Evolutionary conservation across 2,113 vertebrate species (phyloP).

Genomic region (Atrichornis clamosus): DNA sequence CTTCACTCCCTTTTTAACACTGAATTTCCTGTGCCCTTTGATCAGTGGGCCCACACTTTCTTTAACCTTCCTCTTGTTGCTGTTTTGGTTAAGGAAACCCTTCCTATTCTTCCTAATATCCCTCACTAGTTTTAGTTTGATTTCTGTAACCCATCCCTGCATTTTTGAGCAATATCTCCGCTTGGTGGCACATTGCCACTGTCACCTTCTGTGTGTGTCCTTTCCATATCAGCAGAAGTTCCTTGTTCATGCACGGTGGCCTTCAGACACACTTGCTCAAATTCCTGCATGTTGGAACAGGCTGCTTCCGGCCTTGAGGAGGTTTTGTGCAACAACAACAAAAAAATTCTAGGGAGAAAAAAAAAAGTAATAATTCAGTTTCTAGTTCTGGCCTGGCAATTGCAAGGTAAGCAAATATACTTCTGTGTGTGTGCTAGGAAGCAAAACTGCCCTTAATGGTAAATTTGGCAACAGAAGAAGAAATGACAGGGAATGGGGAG

Average conservation of each 20-base stretch:
- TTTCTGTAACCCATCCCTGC: background rate
- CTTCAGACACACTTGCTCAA: background rate
- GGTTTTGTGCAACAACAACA: background rate
- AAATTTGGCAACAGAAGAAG: background rate
- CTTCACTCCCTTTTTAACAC: background rate
- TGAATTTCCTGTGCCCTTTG: background rate
- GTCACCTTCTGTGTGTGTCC: background rate
- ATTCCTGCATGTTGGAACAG: background rate
- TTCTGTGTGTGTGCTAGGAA: background rate
- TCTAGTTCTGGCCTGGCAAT: background rate
- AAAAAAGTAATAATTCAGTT: background rate
- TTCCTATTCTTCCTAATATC: background rate
- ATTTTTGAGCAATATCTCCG: background rate
- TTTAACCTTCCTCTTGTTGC: background rate
- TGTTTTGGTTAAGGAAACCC: background rate
- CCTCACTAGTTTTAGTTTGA: background rate
- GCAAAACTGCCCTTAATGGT: background rate
- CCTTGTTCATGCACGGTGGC: background rate
- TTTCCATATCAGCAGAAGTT: background rate
- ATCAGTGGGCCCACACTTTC: background rate
- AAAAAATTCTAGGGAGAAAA: background rate
- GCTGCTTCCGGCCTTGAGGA: background rate
- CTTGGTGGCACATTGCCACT: background rate
- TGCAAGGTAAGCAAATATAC: background rate
- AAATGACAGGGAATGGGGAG: background rate